Evolutionary conservation across 2,797 vertebrate species (phyloP).

Genomic region (Sebastes goodei): DNA sequence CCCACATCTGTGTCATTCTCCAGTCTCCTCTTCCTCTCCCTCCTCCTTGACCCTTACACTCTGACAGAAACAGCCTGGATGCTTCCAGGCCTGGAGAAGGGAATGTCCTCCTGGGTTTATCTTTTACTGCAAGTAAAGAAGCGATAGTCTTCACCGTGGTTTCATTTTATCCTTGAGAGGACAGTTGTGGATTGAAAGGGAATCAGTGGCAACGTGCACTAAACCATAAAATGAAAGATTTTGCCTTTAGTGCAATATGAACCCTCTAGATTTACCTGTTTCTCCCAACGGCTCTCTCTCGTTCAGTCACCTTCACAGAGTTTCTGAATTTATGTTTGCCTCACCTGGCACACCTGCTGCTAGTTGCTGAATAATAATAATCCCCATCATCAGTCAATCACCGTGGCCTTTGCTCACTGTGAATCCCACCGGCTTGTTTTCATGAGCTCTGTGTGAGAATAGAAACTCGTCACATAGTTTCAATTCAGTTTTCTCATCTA

Average conservation of each 20-base stretch:
- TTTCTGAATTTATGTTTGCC: conserved; percentile 2
- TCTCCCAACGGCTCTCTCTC: not conserved
- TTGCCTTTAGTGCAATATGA: not conserved
- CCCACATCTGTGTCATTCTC: conserved; percentile 61
- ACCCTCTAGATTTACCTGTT: not conserved
- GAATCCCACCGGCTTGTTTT: not conserved
- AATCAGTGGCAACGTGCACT: not conserved
- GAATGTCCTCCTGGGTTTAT: not conserved
- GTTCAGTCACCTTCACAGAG: not conserved
- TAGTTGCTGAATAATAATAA: conserved; percentile 27
- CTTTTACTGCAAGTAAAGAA: not conserved
- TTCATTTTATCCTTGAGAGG: not conserved
- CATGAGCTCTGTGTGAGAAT: not conserved
- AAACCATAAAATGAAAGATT: not conserved
- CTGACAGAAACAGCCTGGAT: conserved; percentile 1
- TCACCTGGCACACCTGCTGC: conserved; percentile 2
- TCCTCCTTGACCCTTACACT: conserved; percentile 37
- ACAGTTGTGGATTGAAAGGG: not conserved
- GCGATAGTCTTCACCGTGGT: not conserved
- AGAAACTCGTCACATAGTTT: not conserved
- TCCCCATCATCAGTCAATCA: conserved; percentile 15
- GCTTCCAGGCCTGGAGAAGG: not conserved
- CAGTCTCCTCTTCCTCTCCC: conserved; percentile 48
- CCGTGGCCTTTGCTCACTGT: not conserved
- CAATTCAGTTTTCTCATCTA: not conserved